Percentiles rank a stretch among this genome's conserved stretches.
These are phyloP conservation scores for Podocnemis expansa DNA, from an alignment of 2,113 vertebrate genomes.

Conservation along the genomic window DNA sequence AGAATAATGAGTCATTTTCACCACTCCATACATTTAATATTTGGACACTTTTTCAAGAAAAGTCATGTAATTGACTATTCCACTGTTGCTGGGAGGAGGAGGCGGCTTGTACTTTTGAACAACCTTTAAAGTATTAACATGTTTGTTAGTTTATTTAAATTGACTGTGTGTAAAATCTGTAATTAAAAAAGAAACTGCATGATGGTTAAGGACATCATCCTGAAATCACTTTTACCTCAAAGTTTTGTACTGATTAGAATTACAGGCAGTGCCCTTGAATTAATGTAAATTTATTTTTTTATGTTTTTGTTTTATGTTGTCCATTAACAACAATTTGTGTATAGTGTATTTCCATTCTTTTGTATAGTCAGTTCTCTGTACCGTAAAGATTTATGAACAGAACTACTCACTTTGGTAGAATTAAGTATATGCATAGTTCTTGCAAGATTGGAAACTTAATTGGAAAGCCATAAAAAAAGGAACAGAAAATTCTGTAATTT, in stretches of 20 bases:
- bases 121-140: neutral
- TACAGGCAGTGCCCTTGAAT: neutral
- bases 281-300: neutral
- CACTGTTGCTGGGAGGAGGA: neutral
- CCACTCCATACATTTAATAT: neutral
- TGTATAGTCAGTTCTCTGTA: neutral
- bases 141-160: rapidly evolving
- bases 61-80: neutral
- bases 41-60: neutral
- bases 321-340: neutral
- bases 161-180: neutral
- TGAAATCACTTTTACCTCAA: neutral
- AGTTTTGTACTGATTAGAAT: neutral
- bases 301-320: neutral
- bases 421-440: rapidly evolving
- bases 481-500: neutral
- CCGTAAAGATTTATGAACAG: neutral
- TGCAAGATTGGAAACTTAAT: neutral
- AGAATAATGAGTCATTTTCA: neutral
- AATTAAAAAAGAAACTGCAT: neutral
- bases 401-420: neutral
- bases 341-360: neutral
- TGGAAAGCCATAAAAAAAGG: neutral
- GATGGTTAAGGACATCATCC: neutral
- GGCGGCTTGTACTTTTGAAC: neutral